A percentile compares a stretch with the other conserved stretches of the same genome.
Evolutionary conservation across 2,797 vertebrate genomes (phyloP).

Genomic region (Cyprinodon diabolis): DNA sequence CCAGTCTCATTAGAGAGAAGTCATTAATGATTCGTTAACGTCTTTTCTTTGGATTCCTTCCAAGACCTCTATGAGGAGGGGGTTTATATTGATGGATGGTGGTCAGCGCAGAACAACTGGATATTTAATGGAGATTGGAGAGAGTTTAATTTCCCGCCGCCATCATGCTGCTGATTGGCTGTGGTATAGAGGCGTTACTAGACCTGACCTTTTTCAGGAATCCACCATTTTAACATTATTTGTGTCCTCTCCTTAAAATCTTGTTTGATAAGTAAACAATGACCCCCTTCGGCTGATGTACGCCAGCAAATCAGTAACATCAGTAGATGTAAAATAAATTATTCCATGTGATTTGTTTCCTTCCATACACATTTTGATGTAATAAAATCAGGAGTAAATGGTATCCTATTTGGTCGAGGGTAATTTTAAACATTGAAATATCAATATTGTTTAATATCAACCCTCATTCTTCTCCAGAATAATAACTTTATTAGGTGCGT

Average conservation of each 20-base stretch:
- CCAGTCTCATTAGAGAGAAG: slow-evolving; percentile 8
- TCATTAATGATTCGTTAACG: background rate
- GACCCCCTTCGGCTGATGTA: background rate
- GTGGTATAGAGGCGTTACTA: background rate
- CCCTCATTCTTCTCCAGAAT: too few relatives aligned
- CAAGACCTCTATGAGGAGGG: background rate
- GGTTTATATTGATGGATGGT: background rate
- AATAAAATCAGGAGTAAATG: too few relatives aligned
- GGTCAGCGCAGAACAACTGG: background rate
- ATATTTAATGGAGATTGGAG: background rate
- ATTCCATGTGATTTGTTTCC: background rate
- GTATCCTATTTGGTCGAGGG: too few relatives aligned
- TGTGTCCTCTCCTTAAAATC: background rate
- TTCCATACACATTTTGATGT: background rate
- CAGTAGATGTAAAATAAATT: background rate
- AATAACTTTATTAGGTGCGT: background rate
- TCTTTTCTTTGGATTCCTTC: background rate
- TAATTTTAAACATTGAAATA: background rate
- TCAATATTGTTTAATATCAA: background rate
- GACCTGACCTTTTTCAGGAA: background rate
- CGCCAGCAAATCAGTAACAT: background rate
- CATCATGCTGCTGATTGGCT: background rate
- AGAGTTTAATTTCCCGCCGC: background rate
- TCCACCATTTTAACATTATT: background rate
- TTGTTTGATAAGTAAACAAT: background rate